Base-by-base conservation (phyloP, 2,888 invertebrate genomes). In the Euclidia mi region DNA sequence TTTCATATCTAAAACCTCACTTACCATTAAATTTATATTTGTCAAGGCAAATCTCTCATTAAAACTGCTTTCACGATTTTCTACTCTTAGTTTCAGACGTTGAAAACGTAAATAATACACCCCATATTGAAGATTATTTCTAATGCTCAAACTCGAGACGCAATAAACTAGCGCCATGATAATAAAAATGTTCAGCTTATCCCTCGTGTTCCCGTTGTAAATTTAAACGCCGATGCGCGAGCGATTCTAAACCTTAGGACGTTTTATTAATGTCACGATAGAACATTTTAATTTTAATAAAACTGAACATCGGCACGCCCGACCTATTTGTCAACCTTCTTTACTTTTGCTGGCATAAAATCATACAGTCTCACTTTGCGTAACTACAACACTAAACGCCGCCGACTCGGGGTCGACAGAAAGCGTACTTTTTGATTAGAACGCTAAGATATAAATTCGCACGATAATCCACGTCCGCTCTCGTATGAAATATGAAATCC, bases 281-380 rank as follows among this genome's bases (percentile, higher is more conserved):
- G 88, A 87, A 91, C 87, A 84, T 90, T 94, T 94, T 93, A 92
- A 92, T 94, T 94, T 94, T 93, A 94, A 92, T 94, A 94, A 93
- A 92, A 92, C 89, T 88, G 92, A 91, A 91, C 91, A 92, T 91
- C 90, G 87, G 90, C 94, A 92, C 93, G 92, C 89, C 87, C 90
- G 88, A 90, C 91, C 91, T 92, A 94, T 94, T 94, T 94, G 94
- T 94, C 94, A 94, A 93, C 93, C 94, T 91, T 93, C 93, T 92
- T 94, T 93, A 93, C 93, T 91, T 91, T 91, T 89, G 89, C 90
- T 90, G 90, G 90, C 90, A 89, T 88, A 83, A 91, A 94, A 93
- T 93, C 93, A 93, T 92, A 93, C 89, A 90, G 89, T 89, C 87
- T 82, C 89, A 91, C 86, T 90, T 83, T 74, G 80, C 84, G 85